These are phyloP conservation scores for Nyctereutes procyonoides DNA, from an alignment of 2,113 vertebrate species.

Conservation along the genomic window DNA sequence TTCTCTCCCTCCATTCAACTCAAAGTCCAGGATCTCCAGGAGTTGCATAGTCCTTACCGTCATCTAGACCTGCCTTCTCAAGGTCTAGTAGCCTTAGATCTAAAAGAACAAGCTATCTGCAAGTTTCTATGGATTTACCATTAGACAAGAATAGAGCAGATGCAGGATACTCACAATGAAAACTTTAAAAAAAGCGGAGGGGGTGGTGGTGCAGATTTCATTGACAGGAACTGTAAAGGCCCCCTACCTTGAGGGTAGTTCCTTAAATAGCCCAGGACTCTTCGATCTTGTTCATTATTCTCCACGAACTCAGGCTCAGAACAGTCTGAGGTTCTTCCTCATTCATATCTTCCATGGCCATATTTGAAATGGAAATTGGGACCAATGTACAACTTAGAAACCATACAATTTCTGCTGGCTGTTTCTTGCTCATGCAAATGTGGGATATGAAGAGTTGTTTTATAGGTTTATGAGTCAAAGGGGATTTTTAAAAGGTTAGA, in stretches of 20 bases:
- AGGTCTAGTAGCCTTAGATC: background rate
- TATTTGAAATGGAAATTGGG: background rate
- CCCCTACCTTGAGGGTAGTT: background rate
- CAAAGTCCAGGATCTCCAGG: background rate
- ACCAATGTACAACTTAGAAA: background rate
- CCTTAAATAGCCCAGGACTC: background rate
- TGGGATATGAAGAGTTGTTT: background rate
- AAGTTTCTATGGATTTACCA: background rate
- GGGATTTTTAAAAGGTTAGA: background rate
- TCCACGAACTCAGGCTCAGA: background rate
- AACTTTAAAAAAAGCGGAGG: background rate
- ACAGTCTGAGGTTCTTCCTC: background rate
- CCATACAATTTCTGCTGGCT: background rate
- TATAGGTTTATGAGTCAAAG: background rate
- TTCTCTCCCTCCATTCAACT: background rate
- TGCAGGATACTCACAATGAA: background rate
- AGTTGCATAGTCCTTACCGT: background rate
- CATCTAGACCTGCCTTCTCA: background rate
- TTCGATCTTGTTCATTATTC: background rate
- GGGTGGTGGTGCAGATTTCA: background rate
- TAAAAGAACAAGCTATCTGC: background rate
- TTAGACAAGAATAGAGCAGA: background rate
- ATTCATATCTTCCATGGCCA: background rate
- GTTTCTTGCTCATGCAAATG: background rate
- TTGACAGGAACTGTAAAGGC: background rate